A percentile compares a stretch with the other conserved stretches of the same genome.
Conservation (phyloP, 2,113 vertebrate species). For the Grammomys surdaster region DNA sequence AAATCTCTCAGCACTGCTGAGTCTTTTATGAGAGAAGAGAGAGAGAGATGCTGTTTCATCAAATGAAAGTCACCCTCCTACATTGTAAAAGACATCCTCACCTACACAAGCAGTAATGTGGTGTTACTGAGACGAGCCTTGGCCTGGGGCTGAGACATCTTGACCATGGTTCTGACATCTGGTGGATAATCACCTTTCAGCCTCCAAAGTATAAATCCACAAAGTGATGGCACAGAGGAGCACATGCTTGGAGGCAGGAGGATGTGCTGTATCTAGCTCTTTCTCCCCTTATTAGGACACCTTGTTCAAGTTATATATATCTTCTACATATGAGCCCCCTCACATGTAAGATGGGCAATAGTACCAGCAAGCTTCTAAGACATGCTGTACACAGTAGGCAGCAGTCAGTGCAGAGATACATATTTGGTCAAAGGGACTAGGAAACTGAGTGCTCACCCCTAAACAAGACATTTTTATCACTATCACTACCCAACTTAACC, state of each 20-base stretch:
- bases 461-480: not conserved
- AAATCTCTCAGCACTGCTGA: constrained; percentile 1
- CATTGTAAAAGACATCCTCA: constrained; percentile 1
- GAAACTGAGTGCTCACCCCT: not conserved
- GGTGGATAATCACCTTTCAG: not conserved
- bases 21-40: not conserved
- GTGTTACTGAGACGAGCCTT: not conserved
- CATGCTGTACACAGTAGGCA: not conserved
- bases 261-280: not conserved
- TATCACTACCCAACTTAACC: not conserved
- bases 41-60: not conserved
- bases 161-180: not conserved
- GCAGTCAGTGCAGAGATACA: not conserved
- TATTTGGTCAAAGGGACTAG: not conserved
- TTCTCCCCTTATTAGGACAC: not conserved
- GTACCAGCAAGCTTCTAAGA: not conserved
- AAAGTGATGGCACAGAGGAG: not conserved
- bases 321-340: not conserved
- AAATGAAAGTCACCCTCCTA: not conserved
- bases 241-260: not conserved
- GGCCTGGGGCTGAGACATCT: not conserved
- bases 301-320: not conserved
- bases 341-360: not conserved
- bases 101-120: not conserved
- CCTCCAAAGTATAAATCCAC: not conserved